phyloP scores from a whole-genome alignment of 2,797 vertebrate species.

The Kryptolebias ocellatus region DNA sequence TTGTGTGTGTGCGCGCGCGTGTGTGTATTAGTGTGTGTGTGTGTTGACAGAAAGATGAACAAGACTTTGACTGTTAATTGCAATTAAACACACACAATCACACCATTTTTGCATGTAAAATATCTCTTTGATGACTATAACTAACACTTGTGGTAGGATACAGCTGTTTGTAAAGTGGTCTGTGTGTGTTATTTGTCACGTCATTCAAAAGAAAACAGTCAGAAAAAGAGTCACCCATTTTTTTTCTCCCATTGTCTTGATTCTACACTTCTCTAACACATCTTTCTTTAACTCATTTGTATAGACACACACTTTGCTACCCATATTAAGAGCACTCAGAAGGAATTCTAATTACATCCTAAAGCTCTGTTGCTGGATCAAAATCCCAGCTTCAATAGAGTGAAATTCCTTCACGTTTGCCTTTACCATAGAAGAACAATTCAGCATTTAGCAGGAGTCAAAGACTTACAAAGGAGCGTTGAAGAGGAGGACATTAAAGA shows the following conservation, averaged over 20 bases:
- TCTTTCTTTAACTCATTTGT: not conserved
- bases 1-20: constrained; percentile 5
- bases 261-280: not conserved
- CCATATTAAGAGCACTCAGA: not conserved
- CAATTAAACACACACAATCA: constrained; percentile 42
- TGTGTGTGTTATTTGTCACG: constrained; percentile 1
- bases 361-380: constrained; percentile 58
- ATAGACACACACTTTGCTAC: constrained; percentile 3
- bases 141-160: constrained; percentile 53
- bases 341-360: constrained; percentile 68
- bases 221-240: not conserved
- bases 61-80: constrained; percentile 44
- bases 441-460: constrained; percentile 46
- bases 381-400: constrained; percentile 30
- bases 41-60: constrained; percentile 50
- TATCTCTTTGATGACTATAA: constrained; percentile 47
- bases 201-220: too few relatives aligned
- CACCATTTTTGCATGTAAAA: constrained; percentile 31
- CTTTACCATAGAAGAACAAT: constrained; percentile 61
- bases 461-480: constrained; percentile 28
- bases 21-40: constrained; percentile 24
- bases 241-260: not conserved
- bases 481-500: constrained; percentile 20
- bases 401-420: constrained; percentile 53
- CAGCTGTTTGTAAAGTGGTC: constrained; percentile 42